Base-by-base conservation (phyloP, 2,113 vertebrate species). In the Marmota flaviventris region DNA sequence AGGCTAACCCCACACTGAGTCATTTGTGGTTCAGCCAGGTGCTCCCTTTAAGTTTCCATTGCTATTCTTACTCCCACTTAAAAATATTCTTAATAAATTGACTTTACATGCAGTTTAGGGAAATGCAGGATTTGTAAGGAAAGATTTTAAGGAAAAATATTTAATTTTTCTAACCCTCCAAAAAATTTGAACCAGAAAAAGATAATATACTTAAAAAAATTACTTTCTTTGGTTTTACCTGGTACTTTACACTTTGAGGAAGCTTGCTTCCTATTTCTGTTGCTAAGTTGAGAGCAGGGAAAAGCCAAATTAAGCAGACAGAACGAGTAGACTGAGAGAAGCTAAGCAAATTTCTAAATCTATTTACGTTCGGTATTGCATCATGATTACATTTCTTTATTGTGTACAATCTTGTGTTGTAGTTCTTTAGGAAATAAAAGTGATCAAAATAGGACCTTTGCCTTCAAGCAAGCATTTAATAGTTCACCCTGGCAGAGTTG, bases 211-310 rank as follows among this genome's bases (percentile, higher is more conserved):
- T 76, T 86, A 48, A 67, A 87, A 63, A 84, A 82, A 76, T 56
- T 91, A 39, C 34, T 51, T 53, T 45, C 24, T 89, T 94, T 92
- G 51, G 17, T 48, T 65, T 94, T 96, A 72, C n/a, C 77, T 63
- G 51, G 42, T 73, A 32, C 53, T 89, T 92, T 58, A 39, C 53
- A 67, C 3, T 45, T 73, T 42, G 24, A 67, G 42, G 72, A 65
- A 56, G 48, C 72, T 63, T 77, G 53, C 61, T 91, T 79, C 82
- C 10, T 1, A 16, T 76, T 73, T 86, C 37, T 18, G 67, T 67
- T 37, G 48, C 56, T 24, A 22, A 76, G 14, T 56, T 4, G 25
- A 16, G 81, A 82, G 39, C 78, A 86, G 61, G 32, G 75, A 93
- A 56, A 81, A 85, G 42, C 48, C 8, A 6, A 32, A 51, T 86